These are phyloP conservation scores for Hydrozoanthus tunicans DNA, from an alignment of 64 coral and sea anemone species.

Conservation along the genomic window DNA sequence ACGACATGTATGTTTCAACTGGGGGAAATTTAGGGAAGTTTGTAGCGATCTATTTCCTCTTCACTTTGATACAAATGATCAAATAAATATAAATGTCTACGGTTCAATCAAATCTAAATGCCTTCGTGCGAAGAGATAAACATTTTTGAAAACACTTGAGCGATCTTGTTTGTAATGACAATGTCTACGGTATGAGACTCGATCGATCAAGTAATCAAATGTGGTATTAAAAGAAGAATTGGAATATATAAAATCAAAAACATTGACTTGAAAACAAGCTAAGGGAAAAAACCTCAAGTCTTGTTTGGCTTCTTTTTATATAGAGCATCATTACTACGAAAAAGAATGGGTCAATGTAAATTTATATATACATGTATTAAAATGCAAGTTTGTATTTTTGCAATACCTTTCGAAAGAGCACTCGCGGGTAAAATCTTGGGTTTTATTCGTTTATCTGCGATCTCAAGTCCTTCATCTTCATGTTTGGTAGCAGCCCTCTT, in stretches of 20 bases:
- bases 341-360: neutral
- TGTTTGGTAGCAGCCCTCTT: conserved; percentile 6
- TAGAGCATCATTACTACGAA: neutral
- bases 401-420: conserved; percentile 13
- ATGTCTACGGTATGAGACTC: too few species aligned
- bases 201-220: too few species aligned
- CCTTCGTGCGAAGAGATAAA: too few species aligned
- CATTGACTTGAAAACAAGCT: too few species aligned
- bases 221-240: neutral
- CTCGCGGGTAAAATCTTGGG: conserved; percentile 14
- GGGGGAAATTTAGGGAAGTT: neutral
- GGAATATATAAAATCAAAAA: too few species aligned
- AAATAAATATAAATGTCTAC: too few species aligned
- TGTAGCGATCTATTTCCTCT: neutral
- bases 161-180: too few species aligned
- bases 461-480: neutral
- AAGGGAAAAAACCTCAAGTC: too few species aligned
- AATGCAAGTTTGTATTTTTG: neutral
- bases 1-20: neutral
- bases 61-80: neutral
- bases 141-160: too few species aligned
- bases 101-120: too few species aligned
- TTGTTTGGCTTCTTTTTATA: neutral
- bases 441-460: neutral
- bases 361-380: neutral